phyloP scores from a whole-genome alignment of 2,113 vertebrate species.

The Ophiodon elongatus region DNA sequence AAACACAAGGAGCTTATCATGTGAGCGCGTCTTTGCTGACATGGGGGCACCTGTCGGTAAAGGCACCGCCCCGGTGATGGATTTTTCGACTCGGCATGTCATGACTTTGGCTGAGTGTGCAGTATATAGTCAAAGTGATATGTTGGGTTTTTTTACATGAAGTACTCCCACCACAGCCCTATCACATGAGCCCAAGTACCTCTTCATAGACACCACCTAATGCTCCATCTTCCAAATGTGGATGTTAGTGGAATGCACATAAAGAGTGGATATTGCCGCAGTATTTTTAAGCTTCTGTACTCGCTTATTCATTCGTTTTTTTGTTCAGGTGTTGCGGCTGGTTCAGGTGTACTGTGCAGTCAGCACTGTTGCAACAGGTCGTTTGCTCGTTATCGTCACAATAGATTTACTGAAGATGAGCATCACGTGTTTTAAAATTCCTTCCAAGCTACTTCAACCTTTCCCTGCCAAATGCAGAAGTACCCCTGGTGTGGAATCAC shows the following conservation, averaged over 20 bases:
- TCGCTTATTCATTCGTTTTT: neutral
- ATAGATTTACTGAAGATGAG: neutral
- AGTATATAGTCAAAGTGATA: neutral
- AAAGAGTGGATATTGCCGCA: neutral
- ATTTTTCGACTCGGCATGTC: conserved; percentile 32
- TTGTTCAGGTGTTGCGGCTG: neutral
- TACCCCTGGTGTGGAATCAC: neutral
- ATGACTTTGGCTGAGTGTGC: neutral
- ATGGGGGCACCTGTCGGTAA: conserved; percentile 41
- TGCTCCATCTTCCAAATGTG: neutral
- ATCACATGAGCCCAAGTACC: neutral
- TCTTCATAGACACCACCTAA: neutral
- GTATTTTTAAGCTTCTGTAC: neutral
- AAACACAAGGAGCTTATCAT: conserved; percentile 36
- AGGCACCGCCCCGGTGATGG: conserved; percentile 12
- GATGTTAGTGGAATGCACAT: too few relatives aligned
- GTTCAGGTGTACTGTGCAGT: neutral
- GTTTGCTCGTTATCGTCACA: neutral
- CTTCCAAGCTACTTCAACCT: neutral
- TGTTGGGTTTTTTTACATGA: neutral
- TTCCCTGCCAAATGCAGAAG: neutral
- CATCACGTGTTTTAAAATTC: neutral
- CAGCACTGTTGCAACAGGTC: neutral
- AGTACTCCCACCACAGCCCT: neutral
- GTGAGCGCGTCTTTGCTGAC: conserved; percentile 35